A percentile compares a stretch with the other conserved stretches of the same genome.
These are phyloP conservation scores for Pomatostomus ruficeps DNA, from an alignment of 2,113 vertebrate species.

Conservation along the genomic window DNA sequence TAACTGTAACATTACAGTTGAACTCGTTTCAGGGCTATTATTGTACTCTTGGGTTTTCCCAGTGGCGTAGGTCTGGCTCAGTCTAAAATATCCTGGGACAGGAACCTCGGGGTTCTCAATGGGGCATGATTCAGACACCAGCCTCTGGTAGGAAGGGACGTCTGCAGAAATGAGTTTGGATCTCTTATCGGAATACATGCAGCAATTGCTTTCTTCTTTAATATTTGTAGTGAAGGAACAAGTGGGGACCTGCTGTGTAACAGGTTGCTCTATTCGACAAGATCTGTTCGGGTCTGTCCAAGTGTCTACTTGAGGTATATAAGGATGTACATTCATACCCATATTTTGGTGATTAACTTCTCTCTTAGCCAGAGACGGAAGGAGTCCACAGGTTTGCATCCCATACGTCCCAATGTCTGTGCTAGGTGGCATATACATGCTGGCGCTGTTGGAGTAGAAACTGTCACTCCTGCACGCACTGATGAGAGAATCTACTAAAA, in stretches of 20 bases:
- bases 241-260: slow-evolving; percentile 92
- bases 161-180: slow-evolving; percentile 90
- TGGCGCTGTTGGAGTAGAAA: slow-evolving; percentile 96
- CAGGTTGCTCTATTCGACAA: slow-evolving; percentile 93
- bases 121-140: slow-evolving; percentile 87
- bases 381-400: slow-evolving; percentile 99
- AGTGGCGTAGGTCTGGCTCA: slow-evolving; percentile 96
- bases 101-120: slow-evolving; percentile 96
- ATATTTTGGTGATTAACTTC: slow-evolving; percentile 97
- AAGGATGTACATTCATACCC: slow-evolving; percentile 98
- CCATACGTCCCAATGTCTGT: slow-evolving; percentile 98
- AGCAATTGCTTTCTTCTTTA: slow-evolving; percentile 98
- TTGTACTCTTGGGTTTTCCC: slow-evolving; percentile 94
- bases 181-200: slow-evolving; percentile 99
- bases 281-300: slow-evolving; percentile 95
- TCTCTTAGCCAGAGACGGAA: slow-evolving; percentile 98
- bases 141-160: slow-evolving; percentile 88
- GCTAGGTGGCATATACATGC: slow-evolving; percentile 98
- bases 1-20: slow-evolving; percentile 91
- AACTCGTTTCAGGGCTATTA: slow-evolving; percentile 86
- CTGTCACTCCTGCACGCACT: slow-evolving; percentile 97
- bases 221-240: slow-evolving; percentile 96
- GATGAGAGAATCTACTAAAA: slow-evolving; percentile 98
- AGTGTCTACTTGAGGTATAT: slow-evolving; percentile 98
- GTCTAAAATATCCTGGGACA: slow-evolving; percentile 98